Conservation (phyloP, 2,888 invertebrate genomes). For the Kryphioiulus occultus region DNA sequence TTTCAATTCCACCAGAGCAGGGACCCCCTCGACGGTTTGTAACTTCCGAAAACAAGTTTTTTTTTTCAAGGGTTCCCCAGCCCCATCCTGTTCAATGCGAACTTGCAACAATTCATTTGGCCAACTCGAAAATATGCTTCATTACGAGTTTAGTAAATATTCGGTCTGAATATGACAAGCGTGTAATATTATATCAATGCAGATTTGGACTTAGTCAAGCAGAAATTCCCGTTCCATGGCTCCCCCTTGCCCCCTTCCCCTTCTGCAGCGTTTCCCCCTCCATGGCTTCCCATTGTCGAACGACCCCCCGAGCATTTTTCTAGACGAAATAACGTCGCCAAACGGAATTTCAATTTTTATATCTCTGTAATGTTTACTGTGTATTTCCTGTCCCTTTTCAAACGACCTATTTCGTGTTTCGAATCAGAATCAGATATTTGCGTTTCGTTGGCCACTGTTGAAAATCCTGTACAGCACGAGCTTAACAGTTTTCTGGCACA, state of each 20-base stretch:
- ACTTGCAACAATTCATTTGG: neutral
- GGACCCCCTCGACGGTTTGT: neutral
- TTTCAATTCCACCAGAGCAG: neutral
- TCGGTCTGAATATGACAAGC: neutral
- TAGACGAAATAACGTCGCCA: neutral
- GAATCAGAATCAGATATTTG: too few relatives aligned
- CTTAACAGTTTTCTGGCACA: too few relatives aligned
- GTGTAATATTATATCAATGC: neutral
- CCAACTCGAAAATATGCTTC: neutral
- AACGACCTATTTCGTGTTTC: neutral
- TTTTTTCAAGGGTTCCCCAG: neutral
- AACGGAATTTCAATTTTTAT: neutral
- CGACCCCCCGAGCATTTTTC: neutral
- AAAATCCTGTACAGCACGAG: too few relatives aligned
- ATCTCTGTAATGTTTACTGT: neutral
- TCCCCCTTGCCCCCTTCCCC: neutral
- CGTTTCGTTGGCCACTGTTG: too few relatives aligned
- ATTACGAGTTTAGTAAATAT: neutral
- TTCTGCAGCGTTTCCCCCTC: neutral
- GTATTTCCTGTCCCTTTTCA: neutral
- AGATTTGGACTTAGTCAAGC: neutral
- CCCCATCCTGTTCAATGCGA: neutral
- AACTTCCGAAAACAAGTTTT: neutral
- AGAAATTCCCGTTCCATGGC: neutral
- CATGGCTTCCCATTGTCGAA: neutral